These are phyloP conservation scores for Strongylocentrotus purpuratus DNA, from an alignment of 35 echinoderm and acorn worm genomes.

Conservation along the genomic window DNA sequence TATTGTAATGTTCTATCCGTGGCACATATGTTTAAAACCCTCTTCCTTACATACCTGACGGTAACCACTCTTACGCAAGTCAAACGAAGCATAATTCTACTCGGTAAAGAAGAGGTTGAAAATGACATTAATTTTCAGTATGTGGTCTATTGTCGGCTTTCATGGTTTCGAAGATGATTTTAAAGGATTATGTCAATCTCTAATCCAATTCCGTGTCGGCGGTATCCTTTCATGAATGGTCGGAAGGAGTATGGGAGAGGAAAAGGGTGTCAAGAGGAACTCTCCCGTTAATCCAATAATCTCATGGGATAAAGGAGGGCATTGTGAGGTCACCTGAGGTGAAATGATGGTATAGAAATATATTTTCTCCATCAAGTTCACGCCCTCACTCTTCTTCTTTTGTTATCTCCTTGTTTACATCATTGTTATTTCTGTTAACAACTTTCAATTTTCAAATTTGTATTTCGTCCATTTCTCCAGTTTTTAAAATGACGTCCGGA, in stretches of 20 bases:
- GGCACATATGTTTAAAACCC: not conserved
- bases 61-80: not conserved
- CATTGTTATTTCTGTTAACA: too few relatives aligned
- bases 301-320: not conserved
- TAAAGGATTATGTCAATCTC: not conserved
- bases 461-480: too few relatives aligned
- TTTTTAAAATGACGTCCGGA: too few relatives aligned
- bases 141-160: not conserved
- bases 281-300: not conserved
- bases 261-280: not conserved
- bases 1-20: not conserved
- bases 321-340: not conserved
- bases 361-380: too few relatives aligned
- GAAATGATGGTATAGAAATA: not conserved
- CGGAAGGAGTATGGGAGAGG: not conserved
- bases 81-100: not conserved
- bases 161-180: not conserved
- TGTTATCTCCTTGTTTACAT: too few relatives aligned
- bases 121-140: not conserved
- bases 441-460: too few relatives aligned
- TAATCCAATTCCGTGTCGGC: not conserved
- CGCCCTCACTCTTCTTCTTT: too few relatives aligned
- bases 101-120: not conserved
- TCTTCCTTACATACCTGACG: not conserved
- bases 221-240: not conserved